Base-by-base conservation (phyloP, 2,888 invertebrate genomes). In the Volucella zonaria region DNA sequence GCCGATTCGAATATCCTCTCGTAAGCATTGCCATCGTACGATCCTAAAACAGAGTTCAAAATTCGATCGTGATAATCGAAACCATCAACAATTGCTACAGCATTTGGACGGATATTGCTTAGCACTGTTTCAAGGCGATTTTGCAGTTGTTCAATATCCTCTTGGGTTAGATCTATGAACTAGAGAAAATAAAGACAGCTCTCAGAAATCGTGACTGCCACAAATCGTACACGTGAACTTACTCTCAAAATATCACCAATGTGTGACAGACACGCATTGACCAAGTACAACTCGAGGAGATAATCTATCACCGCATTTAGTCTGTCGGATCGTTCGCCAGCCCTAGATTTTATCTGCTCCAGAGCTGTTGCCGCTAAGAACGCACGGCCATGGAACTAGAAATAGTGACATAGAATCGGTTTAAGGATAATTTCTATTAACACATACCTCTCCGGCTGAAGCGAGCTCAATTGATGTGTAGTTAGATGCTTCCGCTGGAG, bases 11-110 rank as follows among this genome's bases (percentile, higher is more conserved):
- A 95, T 58, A 96, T 92, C 10, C 96, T 93, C 89, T 96, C 95
- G 91, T 97, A 97, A 42, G 96, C 96, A 87, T 95, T 94, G 0
- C 97, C 97, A 91, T 97, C 96, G 90, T 95, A 96, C 2, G 95
- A 93, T 4, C 97, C 97, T 18, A 97, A 92, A 0, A 95, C 94
- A 0, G 96, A 96, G 64, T 93, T 93, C 4, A 97, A 91, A 71
- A 96, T 94, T 90, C 95, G 95, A 89, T 97, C 97, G 15, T 94
- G 93, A 56, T 96, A 94, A 90, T 98, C 97, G 91, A 98, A 98
- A 12, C 96, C 94, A 92, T 98, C 98, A 0, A 97, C 97, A 38
- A 98, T 93, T 0, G 96, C 95, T 0, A 98, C 95, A 0, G 97
- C 97, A 91, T 98, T 95, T 8, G 96, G 96, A 56, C 98, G 94